phyloP scores from a whole-genome alignment of 2,113 vertebrate genomes.

The Austrofundulus limnaeus region DNA sequence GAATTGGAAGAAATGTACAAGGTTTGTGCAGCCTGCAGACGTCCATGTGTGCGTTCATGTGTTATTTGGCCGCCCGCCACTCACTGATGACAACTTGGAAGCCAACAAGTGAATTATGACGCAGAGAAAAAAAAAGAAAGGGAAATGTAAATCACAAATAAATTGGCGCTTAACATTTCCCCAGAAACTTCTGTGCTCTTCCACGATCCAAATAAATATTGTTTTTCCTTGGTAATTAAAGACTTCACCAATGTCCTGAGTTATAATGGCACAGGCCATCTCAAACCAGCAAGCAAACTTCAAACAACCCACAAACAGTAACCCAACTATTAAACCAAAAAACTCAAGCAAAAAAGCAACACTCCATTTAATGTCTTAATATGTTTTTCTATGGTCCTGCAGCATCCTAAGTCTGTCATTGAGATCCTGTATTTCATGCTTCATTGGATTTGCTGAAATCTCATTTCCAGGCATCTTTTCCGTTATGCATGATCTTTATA shows the following conservation, averaged over 20 bases:
- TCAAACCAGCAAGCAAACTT: conserved; percentile 65
- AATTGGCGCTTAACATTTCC: conserved; percentile 48
- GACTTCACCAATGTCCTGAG: conserved; percentile 58
- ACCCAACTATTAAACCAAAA: conserved; percentile 69
- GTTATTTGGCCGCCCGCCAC: conserved; percentile 32
- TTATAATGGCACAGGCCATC: conserved; percentile 60
- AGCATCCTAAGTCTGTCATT: conserved; percentile 61
- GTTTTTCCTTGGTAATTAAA: conserved; percentile 69
- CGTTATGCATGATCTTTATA: conserved; percentile 41
- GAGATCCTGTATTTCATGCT: conserved; percentile 45
- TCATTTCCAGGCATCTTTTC: conserved; percentile 31
- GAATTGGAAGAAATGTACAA: not conserved
- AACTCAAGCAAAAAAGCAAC: conserved; percentile 52
- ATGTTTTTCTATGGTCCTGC: conserved; percentile 35
- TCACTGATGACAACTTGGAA: conserved; percentile 20
- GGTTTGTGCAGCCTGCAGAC: not conserved
- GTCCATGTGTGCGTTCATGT: conserved; percentile 57
- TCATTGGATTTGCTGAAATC: conserved; percentile 41
- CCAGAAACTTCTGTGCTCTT: conserved; percentile 52
- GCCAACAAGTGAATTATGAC: conserved; percentile 50
- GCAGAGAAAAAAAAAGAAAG: conserved; percentile 28
- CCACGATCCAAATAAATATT: conserved; percentile 49
- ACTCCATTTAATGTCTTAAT: conserved; percentile 68
- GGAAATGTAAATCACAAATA: conserved; percentile 55
- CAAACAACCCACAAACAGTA: conserved; percentile 68